Evolutionary conservation across 1,140 invertebrate genomes (phyloP).

Genomic region (Drosophila bocqueti): DNA sequence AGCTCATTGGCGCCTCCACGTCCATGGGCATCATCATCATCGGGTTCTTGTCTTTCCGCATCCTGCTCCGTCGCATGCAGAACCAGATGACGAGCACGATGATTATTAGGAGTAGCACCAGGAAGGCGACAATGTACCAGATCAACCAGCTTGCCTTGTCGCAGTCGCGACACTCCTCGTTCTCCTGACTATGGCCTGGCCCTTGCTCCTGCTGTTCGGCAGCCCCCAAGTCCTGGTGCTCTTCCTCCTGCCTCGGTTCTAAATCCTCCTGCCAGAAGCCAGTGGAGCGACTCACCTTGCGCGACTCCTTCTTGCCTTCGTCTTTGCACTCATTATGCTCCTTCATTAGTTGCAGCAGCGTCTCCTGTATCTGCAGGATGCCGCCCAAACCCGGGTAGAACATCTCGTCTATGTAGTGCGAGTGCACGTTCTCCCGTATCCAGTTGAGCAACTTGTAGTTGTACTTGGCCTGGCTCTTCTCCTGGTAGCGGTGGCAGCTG

Average conservation of each 20-base stretch:
- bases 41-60: neutral
- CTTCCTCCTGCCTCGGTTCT: neutral
- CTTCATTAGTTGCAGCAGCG: neutral
- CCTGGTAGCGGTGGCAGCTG: slow-evolving; percentile 71
- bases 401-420: slow-evolving; percentile 69
- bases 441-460: slow-evolving; percentile 67
- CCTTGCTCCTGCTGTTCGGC: neutral
- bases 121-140: slow-evolving; percentile 43
- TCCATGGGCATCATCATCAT: neutral
- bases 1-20: neutral
- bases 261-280: neutral
- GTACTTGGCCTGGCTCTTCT: slow-evolving; percentile 44
- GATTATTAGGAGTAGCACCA: slow-evolving; percentile 43
- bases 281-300: slow-evolving; percentile 37
- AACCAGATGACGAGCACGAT: slow-evolving; percentile 57
- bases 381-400: slow-evolving; percentile 83
- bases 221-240: neutral
- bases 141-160: slow-evolving; percentile 27
- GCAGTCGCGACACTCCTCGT: slow-evolving; percentile 53
- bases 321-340: neutral
- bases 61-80: slow-evolving; percentile 38
- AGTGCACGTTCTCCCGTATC: slow-evolving; percentile 66
- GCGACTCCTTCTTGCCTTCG: neutral
- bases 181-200: neutral
- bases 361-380: slow-evolving; percentile 65